phyloP scores from a whole-genome alignment of 2,797 vertebrate genomes.

The Mormyrops boulengeri region DNA sequence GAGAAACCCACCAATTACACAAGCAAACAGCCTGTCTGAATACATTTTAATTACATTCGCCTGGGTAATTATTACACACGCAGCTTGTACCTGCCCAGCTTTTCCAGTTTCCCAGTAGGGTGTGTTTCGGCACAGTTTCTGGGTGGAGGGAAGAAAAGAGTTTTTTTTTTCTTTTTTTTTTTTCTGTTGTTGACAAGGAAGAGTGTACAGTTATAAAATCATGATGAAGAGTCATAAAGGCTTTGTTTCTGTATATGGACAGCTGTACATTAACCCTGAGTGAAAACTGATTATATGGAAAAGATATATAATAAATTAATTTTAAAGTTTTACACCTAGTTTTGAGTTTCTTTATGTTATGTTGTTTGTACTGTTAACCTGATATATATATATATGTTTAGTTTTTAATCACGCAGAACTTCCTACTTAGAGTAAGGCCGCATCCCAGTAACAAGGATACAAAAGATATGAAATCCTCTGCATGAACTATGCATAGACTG shows the following conservation, averaged over 20 bases:
- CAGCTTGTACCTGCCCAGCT: slow-evolving; percentile 27
- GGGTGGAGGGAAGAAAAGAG: slow-evolving; percentile 24
- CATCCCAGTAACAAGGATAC: neutral
- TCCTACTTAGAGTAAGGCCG: neutral
- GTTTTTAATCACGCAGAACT: neutral
- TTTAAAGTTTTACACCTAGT: slow-evolving; percentile 51
- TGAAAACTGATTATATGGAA: slow-evolving; percentile 63
- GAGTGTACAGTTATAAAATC: slow-evolving; percentile 64
- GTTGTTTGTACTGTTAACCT: neutral
- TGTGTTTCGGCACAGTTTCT: slow-evolving; percentile 27
- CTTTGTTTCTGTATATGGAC: slow-evolving; percentile 64
- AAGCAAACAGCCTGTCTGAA: neutral
- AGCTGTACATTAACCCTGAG: slow-evolving; percentile 68
- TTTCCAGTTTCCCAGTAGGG: slow-evolving; percentile 45
- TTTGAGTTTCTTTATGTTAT: neutral
- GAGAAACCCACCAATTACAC: neutral
- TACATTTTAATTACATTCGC: slow-evolving; percentile 9
- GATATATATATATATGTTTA: neutral
- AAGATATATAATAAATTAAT: slow-evolving; percentile 75
- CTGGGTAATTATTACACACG: slow-evolving; percentile 30
- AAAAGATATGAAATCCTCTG: neutral
- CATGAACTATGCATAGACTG: neutral
- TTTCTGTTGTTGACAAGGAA: slow-evolving; percentile 59
- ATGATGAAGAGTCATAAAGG: slow-evolving; percentile 35
- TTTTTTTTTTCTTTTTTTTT: slow-evolving; percentile 23